phyloP scores from a whole-genome alignment of 2,113 vertebrate genomes.

The Tragelaphus imberbis region DNA sequence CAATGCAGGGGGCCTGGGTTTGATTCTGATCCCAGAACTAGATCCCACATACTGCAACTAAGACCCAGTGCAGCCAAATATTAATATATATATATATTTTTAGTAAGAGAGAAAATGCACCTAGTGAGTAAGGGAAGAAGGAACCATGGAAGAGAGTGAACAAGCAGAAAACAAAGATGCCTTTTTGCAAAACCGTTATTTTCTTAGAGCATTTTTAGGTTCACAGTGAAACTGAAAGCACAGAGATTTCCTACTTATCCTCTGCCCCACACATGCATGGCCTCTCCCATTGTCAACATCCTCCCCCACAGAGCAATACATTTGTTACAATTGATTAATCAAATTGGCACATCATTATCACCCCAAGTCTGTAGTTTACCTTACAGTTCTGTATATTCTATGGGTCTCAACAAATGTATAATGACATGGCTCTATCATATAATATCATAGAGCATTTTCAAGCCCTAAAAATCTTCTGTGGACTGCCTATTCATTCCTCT shows the following conservation, averaged over 20 bases:
- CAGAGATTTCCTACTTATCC: background rate
- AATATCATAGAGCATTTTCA: background rate
- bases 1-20: background rate
- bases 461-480: background rate
- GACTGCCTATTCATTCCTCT: background rate
- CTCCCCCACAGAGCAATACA: background rate
- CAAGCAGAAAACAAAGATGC: background rate
- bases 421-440: background rate
- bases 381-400: background rate
- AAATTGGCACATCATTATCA: background rate
- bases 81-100: background rate
- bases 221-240: background rate
- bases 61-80: background rate
- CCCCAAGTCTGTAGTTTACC: background rate
- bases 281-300: background rate
- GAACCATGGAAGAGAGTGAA: background rate
- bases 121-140: background rate
- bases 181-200: background rate
- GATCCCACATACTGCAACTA: background rate
- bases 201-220: background rate
- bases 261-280: background rate
- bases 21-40: background rate
- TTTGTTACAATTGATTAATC: background rate
- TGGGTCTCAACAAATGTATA: background rate
- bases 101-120: background rate